Conservation (phyloP, 2,797 vertebrate genomes). For the Sebastes itinus region DNA sequence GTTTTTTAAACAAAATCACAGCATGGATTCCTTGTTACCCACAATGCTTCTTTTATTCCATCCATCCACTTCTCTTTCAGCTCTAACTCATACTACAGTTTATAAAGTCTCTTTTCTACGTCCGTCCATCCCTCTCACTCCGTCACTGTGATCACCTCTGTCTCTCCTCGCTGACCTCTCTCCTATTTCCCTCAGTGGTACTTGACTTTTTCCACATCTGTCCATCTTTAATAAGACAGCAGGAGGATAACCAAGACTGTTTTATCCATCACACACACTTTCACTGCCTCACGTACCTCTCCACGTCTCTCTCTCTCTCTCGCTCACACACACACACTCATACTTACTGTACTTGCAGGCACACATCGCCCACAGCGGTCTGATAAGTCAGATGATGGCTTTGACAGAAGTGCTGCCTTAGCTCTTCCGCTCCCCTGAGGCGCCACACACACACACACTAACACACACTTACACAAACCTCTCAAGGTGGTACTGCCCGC, state of each 20-base stretch:
- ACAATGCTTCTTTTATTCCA: too few relatives aligned
- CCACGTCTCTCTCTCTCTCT: background rate
- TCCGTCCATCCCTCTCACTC: constrained; percentile 29
- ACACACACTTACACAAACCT: constrained; percentile 39
- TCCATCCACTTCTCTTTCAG: constrained; percentile 6
- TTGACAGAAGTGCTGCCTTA: constrained; percentile 79
- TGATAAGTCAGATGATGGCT: constrained; percentile 75
- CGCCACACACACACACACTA: constrained; percentile 17
- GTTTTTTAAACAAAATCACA: too few relatives aligned
- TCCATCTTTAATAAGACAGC: constrained; percentile 66
- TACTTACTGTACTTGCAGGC: constrained; percentile 26
- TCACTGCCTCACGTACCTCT: background rate
- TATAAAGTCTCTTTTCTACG: constrained; percentile 1
- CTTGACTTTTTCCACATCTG: constrained; percentile 63
- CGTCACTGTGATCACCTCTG: constrained; percentile 16
- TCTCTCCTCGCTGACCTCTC: constrained; percentile 44
- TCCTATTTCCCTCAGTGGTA: constrained; percentile 24
- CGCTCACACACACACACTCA: background rate
- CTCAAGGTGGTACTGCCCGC: constrained; percentile 50
- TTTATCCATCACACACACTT: constrained; percentile 54
- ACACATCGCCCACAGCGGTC: constrained; percentile 53
- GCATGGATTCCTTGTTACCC: too few relatives aligned
- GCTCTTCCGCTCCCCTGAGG: constrained; percentile 62
- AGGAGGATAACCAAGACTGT: constrained; percentile 49
- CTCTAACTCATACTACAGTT: background rate